Percentiles rank a stretch among this genome's conserved stretches.
Conservation (phyloP, 2,888 invertebrate genomes). For the Acanthosoma haemorrhoidale region DNA sequence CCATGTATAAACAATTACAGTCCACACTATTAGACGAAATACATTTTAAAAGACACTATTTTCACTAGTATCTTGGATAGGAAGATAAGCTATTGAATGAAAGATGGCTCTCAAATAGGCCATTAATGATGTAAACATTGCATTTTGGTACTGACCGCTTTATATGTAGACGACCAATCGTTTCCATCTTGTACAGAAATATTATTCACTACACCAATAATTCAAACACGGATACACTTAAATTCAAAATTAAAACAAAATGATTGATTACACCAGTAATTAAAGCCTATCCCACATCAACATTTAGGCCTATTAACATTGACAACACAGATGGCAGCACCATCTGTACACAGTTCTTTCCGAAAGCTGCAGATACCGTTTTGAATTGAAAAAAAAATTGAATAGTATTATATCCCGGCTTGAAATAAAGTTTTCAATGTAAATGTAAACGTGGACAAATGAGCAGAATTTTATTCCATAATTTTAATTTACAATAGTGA, state of each 20-base stretch:
- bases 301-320: constrained; percentile 64
- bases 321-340: constrained; percentile 77
- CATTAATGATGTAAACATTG: constrained; percentile 42
- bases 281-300: constrained; percentile 48
- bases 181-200: constrained; percentile 13
- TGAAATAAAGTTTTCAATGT: too few species aligned
- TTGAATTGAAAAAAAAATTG: constrained; percentile 25
- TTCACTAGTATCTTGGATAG: constrained; percentile 8
- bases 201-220: constrained; percentile 20
- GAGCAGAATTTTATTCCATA: not conserved
- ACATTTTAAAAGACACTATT: not conserved
- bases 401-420: too few species aligned
- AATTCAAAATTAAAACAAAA: constrained; percentile 41
- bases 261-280: constrained; percentile 48
- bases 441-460: too few species aligned
- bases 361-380: not conserved
- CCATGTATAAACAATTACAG: not conserved
- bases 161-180: constrained; percentile 18
- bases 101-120: constrained; percentile 40
- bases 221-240: constrained; percentile 19
- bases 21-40: not conserved
- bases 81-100: constrained; percentile 28
- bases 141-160: constrained; percentile 33
- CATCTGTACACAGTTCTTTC: constrained; percentile 46
- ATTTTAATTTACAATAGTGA: constrained; percentile 30